These are phyloP conservation scores for Diarsia mendica DNA, from an alignment of 2,888 invertebrate genomes.

Conservation along the genomic window DNA sequence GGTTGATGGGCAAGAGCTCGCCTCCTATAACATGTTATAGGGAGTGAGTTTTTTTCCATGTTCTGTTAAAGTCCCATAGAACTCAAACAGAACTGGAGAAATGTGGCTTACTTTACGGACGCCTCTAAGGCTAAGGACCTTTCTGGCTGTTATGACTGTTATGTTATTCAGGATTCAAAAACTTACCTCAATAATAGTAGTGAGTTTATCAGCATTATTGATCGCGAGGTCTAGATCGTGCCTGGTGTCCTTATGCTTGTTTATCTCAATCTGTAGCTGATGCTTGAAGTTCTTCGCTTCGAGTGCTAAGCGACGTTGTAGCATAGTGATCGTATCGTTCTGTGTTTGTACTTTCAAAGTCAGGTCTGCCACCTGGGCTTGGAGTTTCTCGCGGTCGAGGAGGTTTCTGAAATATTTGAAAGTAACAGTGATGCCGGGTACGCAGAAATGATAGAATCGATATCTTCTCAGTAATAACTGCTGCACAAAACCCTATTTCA, in stretches of 20 bases:
- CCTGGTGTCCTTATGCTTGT: conserved; percentile 93
- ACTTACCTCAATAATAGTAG: conserved; percentile 90
- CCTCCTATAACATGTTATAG: background rate
- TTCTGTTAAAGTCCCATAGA: no score
- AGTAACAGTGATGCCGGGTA: background rate
- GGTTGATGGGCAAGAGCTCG: background rate
- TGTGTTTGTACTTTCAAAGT: conserved; percentile 91
- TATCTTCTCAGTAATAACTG: background rate
- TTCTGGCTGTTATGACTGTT: background rate
- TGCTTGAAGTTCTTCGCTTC: conserved; percentile 94
- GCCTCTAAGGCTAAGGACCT: background rate
- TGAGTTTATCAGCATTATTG: conserved; percentile 91
- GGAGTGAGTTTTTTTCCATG: no score
- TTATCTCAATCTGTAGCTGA: conserved; percentile 92
- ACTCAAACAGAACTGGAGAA: background rate
- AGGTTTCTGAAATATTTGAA: conserved; percentile 88
- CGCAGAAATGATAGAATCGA: background rate
- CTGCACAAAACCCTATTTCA: background rate
- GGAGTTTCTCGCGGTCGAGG: conserved; percentile 93
- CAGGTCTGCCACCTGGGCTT: conserved; percentile 91
- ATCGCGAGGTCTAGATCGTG: conserved; percentile 92
- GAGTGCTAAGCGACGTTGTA: conserved; percentile 93
- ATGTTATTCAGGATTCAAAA: background rate
- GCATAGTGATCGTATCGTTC: conserved; percentile 90
- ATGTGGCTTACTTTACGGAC: background rate